A percentile compares a stretch with the other conserved stretches of the same genome.
Evolutionary conservation across 2,888 invertebrate genomes (phyloP).

Genomic region (Mythimna pallens): DNA sequence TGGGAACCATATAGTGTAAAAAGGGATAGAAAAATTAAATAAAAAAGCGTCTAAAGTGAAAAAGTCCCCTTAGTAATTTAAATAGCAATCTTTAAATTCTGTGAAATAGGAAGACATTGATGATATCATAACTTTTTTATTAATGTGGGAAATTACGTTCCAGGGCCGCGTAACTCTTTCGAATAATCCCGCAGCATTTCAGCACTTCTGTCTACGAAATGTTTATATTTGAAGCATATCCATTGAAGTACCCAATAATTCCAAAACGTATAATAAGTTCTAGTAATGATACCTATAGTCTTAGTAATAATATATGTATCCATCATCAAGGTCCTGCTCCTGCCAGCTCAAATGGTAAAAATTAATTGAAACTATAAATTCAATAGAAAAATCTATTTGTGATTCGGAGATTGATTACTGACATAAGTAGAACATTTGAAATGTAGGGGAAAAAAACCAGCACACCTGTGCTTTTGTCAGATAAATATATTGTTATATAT

Average conservation of each 20-base stretch:
- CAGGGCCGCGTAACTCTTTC: too few species aligned
- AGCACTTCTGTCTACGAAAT: too few species aligned
- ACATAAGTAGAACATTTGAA: conserved; percentile 57
- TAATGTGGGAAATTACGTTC: too few species aligned
- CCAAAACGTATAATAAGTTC: neutral
- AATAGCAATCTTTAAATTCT: too few species aligned
- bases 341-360: conserved; percentile 45
- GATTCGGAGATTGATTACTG: conserved; percentile 68
- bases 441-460: conserved; percentile 63
- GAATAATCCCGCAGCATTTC: too few species aligned
- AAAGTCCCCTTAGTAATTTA: neutral
- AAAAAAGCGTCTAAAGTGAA: neutral
- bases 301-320: conserved; percentile 22
- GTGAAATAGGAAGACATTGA: neutral
- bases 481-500: conserved; percentile 68
- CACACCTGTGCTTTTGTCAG: conserved; percentile 69
- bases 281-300: conserved; percentile 16
- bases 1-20: conserved; percentile 6
- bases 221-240: neutral
- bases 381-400: conserved; percentile 54
- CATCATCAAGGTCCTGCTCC: conserved; percentile 32
- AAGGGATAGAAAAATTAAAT: neutral
- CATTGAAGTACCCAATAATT: neutral
- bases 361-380: conserved; percentile 50
- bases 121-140: neutral